phyloP scores from a whole-genome alignment of 2,888 invertebrate species.

The Drosophila peninsularis region DNA sequence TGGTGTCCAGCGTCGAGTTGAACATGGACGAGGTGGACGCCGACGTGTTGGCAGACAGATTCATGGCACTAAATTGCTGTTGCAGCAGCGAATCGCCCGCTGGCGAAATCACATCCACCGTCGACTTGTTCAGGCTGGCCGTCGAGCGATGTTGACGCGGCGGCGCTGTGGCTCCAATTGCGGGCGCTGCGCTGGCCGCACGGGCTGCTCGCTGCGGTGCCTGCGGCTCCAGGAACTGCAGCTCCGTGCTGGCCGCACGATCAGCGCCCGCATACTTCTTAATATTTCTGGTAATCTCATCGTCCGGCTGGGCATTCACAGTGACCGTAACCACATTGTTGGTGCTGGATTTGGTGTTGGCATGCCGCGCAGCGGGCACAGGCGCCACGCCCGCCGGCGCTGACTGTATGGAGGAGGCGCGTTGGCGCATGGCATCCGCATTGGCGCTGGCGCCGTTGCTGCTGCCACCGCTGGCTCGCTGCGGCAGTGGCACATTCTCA shows the following conservation, averaged over 20 bases:
- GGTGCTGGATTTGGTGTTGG: conserved; percentile 25
- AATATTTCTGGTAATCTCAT: conserved; percentile 71
- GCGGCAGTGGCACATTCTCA: conserved; percentile 89
- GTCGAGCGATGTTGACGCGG: conserved; percentile 79
- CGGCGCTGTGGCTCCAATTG: conserved; percentile 73
- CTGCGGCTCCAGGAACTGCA: conserved; percentile 75
- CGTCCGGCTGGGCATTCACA: conserved; percentile 53
- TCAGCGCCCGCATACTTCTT: conserved; percentile 70
- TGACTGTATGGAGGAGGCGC: conserved; percentile 89
- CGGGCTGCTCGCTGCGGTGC: conserved; percentile 74
- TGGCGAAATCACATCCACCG: conserved; percentile 70
- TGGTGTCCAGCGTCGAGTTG: conserved; percentile 83
- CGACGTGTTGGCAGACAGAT: conserved; percentile 76
- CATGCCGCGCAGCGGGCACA: conserved; percentile 63
- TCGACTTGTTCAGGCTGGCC: conserved; percentile 71
- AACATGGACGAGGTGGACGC: conserved; percentile 82
- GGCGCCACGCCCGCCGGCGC: conserved; percentile 87
- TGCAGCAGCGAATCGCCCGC: conserved; percentile 67
- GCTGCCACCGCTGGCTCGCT: conserved; percentile 70
- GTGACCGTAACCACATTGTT: conserved; percentile 61
- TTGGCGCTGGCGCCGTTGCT: conserved; percentile 43
- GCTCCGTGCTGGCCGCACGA: conserved; percentile 78
- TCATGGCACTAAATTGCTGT: conserved; percentile 82
- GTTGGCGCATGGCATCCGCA: conserved; percentile 80
- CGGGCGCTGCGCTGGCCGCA: conserved; percentile 80